Percentiles rank a stretch among this genome's conserved stretches.
Evolutionary conservation across 2,797 vertebrate species (phyloP).

Genomic region (Fratercula arctica): DNA sequence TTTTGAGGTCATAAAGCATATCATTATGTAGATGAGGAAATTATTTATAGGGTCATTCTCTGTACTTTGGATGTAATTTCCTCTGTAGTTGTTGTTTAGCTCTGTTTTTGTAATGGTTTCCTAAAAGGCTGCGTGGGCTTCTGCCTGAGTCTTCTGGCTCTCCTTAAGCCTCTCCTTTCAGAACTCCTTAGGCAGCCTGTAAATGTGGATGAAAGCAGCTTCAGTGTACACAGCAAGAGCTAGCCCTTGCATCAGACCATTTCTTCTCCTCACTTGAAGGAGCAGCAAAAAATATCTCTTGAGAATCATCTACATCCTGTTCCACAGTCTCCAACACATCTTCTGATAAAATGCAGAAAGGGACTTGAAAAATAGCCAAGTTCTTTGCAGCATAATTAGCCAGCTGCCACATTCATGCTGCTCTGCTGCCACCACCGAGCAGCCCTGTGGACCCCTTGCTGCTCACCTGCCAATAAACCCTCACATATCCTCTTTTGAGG

Average conservation of each 20-base stretch:
- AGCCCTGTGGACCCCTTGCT: accelerated
- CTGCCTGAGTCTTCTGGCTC: neutral
- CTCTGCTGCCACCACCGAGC: neutral
- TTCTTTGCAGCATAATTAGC: neutral
- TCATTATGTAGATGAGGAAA: neutral
- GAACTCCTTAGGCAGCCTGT: neutral
- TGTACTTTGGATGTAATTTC: neutral
- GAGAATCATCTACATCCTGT: neutral
- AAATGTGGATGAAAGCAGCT: neutral
- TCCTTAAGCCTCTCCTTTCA: neutral
- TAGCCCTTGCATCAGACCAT: neutral
- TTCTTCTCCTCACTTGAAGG: neutral
- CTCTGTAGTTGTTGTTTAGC: neutral
- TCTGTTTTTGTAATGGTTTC: neutral
- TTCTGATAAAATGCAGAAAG: neutral
- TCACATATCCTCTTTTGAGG: neutral
- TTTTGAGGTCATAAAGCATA: neutral
- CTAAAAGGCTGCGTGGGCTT: neutral
- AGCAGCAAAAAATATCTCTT: neutral
- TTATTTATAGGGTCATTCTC: conserved; percentile 28
- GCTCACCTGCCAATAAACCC: neutral
- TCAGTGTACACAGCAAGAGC: neutral
- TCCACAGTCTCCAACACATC: neutral
- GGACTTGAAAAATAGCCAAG: neutral
- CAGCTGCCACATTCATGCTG: neutral